Conservation (phyloP, 2,797 vertebrate species). For the Enteromius anoplus region DNA sequence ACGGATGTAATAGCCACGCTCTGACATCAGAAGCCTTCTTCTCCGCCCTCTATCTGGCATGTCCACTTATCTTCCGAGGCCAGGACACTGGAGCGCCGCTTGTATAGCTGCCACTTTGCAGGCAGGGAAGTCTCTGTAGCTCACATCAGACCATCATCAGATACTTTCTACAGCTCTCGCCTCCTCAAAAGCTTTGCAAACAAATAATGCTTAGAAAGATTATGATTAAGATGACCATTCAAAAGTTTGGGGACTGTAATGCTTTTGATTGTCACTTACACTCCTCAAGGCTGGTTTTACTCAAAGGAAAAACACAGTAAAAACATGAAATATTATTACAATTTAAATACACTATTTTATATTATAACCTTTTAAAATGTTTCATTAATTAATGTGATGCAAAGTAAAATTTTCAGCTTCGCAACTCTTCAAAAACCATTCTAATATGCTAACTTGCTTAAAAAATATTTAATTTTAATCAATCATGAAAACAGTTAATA, state of each 20-base stretch:
- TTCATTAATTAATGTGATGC: neutral
- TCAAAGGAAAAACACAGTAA: neutral
- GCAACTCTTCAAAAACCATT: neutral
- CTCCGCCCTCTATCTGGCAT: slow-evolving; percentile 49
- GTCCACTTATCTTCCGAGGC: slow-evolving; percentile 37
- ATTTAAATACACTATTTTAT: neutral
- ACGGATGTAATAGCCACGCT: slow-evolving; percentile 28
- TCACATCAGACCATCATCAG: slow-evolving; percentile 4
- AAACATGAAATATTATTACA: neutral
- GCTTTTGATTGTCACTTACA: neutral
- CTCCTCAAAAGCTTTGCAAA: neutral
- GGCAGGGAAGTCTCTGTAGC: slow-evolving; percentile 45
- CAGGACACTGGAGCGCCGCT: slow-evolving; percentile 50
- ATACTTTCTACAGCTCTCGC: neutral
- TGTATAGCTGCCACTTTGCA: slow-evolving; percentile 43
- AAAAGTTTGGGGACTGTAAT: neutral
- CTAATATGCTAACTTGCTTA: neutral
- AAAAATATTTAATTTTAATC: neutral
- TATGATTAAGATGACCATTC: neutral
- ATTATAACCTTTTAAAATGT: neutral
- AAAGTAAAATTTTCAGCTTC: neutral
- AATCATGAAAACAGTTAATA: neutral
- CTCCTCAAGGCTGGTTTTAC: neutral
- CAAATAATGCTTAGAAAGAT: neutral
- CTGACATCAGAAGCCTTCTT: slow-evolving; percentile 46